These are phyloP conservation scores for Aurelia sp. DNA, from an alignment of 30 jellyfish, hydroid and myxozoan genomes.

Conservation along the genomic window DNA sequence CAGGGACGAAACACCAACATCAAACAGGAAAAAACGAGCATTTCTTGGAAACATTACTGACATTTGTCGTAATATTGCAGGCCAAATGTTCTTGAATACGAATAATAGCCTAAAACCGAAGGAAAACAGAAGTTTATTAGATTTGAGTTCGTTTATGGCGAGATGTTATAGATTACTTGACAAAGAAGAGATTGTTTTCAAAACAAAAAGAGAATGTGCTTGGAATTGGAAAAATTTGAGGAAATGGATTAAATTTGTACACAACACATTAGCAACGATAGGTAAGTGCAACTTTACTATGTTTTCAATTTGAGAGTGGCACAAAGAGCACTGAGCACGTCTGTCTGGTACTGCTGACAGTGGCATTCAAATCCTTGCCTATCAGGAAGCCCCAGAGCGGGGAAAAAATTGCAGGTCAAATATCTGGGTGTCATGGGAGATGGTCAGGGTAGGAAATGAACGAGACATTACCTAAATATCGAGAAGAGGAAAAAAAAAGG, in stretches of 20 bases:
- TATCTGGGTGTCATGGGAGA: too few relatives aligned
- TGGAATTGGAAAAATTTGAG: slow-evolving; percentile 56
- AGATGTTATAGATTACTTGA: slow-evolving; percentile 14
- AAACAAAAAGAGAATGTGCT: slow-evolving; percentile 7
- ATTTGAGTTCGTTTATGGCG: neutral
- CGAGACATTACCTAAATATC: too few relatives aligned
- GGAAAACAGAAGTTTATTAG: neutral
- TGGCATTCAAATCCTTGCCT: too few relatives aligned
- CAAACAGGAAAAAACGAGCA: neutral
- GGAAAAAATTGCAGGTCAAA: too few relatives aligned
- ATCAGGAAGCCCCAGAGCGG: too few relatives aligned
- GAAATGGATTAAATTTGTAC: slow-evolving; percentile 59
- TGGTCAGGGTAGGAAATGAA: too few relatives aligned
- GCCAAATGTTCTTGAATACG: neutral
- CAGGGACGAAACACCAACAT: neutral
- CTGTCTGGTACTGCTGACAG: too few relatives aligned
- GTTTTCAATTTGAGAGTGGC: too few relatives aligned
- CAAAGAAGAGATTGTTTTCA: neutral
- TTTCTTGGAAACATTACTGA: slow-evolving; percentile 39
- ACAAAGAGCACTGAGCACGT: too few relatives aligned
- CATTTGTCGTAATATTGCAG: slow-evolving; percentile 19
- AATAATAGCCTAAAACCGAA: neutral
- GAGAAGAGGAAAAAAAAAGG: too few relatives aligned
- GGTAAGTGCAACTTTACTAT: slow-evolving; percentile 23
- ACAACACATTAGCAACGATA: slow-evolving; percentile 49